These are phyloP conservation scores for Dorcus hopei DNA, from an alignment of 2,888 invertebrate species.

Conservation along the genomic window DNA sequence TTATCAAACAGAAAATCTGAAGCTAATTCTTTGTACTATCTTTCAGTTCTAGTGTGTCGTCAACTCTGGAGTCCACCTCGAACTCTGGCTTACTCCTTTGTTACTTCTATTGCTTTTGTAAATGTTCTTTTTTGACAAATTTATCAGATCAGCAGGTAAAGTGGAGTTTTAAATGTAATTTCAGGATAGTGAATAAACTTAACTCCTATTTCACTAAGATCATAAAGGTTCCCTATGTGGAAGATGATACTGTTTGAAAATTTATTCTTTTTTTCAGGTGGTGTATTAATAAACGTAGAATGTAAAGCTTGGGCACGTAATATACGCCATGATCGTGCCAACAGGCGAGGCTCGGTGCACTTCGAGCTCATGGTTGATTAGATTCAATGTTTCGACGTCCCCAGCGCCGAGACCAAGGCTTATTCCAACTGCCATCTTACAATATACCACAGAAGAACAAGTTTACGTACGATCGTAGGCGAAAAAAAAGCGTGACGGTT, in stretches of 20 bases:
- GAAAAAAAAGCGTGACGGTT: conserved; percentile 29
- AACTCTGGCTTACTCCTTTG: no score
- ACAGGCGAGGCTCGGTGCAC: conserved; percentile 89
- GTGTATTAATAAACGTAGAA: conserved; percentile 88
- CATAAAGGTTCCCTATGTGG: no score
- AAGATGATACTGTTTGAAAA: not conserved
- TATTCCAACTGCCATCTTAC: conserved; percentile 47
- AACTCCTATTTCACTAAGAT: no score
- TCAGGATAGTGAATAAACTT: no score
- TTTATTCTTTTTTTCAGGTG: conserved; percentile 56
- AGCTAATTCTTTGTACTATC: no score
- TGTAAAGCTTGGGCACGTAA: conserved; percentile 93
- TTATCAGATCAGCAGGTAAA: no score
- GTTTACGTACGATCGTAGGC: conserved; percentile 22
- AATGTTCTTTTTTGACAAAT: no score
- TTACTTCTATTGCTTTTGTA: no score
- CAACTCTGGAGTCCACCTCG: no score
- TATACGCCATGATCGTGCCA: conserved; percentile 81
- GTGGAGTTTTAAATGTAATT: no score
- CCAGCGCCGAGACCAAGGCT: conserved; percentile 30
- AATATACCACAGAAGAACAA: conserved; percentile 19
- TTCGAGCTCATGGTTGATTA: conserved; percentile 93
- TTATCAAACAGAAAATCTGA: no score
- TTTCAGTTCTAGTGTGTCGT: no score
- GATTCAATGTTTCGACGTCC: conserved; percentile 32